These are phyloP conservation scores for Drosophila equinoxialis DNA, from an alignment of 1,140 invertebrate species.

Conservation along the genomic window DNA sequence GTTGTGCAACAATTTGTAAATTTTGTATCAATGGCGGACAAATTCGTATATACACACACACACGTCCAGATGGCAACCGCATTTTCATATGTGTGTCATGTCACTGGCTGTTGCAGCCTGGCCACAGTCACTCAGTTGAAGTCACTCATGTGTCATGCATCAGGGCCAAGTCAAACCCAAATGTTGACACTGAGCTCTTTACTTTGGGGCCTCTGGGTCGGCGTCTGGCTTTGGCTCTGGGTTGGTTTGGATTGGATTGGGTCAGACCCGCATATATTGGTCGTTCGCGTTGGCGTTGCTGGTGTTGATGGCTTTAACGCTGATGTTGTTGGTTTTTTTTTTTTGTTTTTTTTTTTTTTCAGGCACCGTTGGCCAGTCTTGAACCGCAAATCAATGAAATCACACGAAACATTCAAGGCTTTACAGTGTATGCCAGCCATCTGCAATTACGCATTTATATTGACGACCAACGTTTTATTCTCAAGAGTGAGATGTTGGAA, in stretches of 20 bases:
- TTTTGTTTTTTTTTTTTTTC: constrained; percentile 15
- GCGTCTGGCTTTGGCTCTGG: not conserved
- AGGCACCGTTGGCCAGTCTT: constrained; percentile 66
- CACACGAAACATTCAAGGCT: constrained; percentile 70
- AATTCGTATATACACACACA: not conserved
- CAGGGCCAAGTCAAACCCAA: constrained; percentile 21
- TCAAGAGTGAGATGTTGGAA: constrained; percentile 74
- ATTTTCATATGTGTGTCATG: constrained; percentile 11
- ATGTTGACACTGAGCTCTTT: constrained; percentile 26
- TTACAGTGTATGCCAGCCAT: constrained; percentile 71
- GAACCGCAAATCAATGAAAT: constrained; percentile 79
- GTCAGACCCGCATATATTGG: constrained; percentile 35
- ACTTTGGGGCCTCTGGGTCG: constrained; percentile 2
- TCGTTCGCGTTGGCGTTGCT: not conserved
- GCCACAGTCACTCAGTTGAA: not conserved
- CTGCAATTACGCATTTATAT: constrained; percentile 73
- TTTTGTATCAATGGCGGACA: not conserved
- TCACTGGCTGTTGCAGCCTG: constrained; percentile 12
- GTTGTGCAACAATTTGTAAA: constrained; percentile 16
- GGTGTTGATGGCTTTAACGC: constrained; percentile 9
- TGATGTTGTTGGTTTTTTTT: constrained; percentile 14
- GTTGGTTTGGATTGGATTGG: constrained; percentile 2
- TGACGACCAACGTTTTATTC: constrained; percentile 77
- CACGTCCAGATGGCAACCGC: not conserved
- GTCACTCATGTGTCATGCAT: constrained; percentile 10